Percentiles rank a stretch among this genome's conserved stretches.
phyloP scores from a whole-genome alignment of 2,113 vertebrate species.

The Callaeas wilsoni region DNA sequence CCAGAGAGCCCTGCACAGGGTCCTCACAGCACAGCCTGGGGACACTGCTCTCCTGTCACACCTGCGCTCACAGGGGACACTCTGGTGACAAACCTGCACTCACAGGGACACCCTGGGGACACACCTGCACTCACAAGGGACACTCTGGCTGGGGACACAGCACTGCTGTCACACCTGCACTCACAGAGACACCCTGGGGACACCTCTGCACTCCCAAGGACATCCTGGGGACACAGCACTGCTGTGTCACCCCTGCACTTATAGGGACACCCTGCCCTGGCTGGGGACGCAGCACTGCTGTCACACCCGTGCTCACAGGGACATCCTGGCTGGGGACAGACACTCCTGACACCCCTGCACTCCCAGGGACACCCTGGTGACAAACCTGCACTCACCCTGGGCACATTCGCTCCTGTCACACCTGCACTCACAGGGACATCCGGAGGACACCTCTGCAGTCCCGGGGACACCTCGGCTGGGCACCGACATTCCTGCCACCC shows the following conservation, averaged over 20 bases:
- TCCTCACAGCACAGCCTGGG: neutral
- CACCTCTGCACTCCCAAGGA: neutral
- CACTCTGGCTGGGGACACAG: neutral
- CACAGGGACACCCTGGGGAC: neutral
- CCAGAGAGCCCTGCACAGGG: neutral
- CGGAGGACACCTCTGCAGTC: too few relatives aligned
- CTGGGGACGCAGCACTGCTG: neutral
- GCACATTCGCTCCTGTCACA: too few relatives aligned
- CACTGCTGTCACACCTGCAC: too few relatives aligned
- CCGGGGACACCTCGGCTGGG: too few relatives aligned
- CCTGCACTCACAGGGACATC: too few relatives aligned
- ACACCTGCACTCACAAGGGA: neutral
- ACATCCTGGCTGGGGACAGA: neutral
- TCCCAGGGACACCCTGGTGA: neutral
- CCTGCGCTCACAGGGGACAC: neutral
- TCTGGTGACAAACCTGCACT: neutral
- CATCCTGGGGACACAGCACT: neutral
- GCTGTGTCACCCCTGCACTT: neutral
- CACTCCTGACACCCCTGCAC: neutral
- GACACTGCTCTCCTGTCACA: neutral
- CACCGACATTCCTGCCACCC: too few relatives aligned
- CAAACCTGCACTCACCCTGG: too few relatives aligned
- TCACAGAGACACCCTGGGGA: neutral
- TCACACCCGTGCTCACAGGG: neutral
- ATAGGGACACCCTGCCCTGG: neutral